Conservation (phyloP, 53 echinoderm and acorn worm genomes). For the Patiria pectinifera region DNA sequence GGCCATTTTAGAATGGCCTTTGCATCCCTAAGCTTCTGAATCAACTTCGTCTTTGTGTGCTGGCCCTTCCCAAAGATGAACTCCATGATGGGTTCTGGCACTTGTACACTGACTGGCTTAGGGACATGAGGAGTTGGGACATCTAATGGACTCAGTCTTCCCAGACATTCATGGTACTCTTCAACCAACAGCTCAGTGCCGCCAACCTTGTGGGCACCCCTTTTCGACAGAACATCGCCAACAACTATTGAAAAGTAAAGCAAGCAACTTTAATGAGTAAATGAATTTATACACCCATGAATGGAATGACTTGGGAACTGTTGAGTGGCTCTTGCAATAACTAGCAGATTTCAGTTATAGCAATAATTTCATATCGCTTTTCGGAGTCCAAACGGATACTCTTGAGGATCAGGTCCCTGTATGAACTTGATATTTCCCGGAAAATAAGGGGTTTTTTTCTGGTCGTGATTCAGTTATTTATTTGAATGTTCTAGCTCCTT, state of each 20-base stretch:
- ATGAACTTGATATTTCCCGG: too few relatives aligned
- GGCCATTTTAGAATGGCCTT: slow-evolving; percentile 49
- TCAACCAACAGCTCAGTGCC: slow-evolving; percentile 9
- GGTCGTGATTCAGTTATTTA: too few relatives aligned
- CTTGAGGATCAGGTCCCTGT: too few relatives aligned
- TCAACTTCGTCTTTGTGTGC: not conserved
- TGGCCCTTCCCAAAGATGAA: slow-evolving; percentile 37
- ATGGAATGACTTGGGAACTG: not conserved
- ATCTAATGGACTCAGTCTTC: slow-evolving; percentile 40
- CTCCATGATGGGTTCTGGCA: slow-evolving; percentile 9
- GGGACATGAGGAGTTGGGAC: slow-evolving; percentile 61
- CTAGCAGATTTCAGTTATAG: too few relatives aligned
- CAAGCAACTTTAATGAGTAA: not conserved
- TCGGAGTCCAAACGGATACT: too few relatives aligned
- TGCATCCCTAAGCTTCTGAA: slow-evolving; percentile 1
- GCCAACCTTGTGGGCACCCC: slow-evolving; percentile 34
- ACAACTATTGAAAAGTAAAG: slow-evolving; percentile 12
- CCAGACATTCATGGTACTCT: slow-evolving; percentile 48
- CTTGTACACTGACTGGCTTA: slow-evolving; percentile 45
- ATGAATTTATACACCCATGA: not conserved
- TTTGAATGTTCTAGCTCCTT: too few relatives aligned
- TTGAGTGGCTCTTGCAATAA: too few relatives aligned
- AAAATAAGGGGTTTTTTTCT: too few relatives aligned
- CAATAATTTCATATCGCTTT: too few relatives aligned
- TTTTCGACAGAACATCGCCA: slow-evolving; percentile 21